Evolutionary conservation across 2,888 invertebrate species (phyloP).

Genomic region (Nemurella pictetii): DNA sequence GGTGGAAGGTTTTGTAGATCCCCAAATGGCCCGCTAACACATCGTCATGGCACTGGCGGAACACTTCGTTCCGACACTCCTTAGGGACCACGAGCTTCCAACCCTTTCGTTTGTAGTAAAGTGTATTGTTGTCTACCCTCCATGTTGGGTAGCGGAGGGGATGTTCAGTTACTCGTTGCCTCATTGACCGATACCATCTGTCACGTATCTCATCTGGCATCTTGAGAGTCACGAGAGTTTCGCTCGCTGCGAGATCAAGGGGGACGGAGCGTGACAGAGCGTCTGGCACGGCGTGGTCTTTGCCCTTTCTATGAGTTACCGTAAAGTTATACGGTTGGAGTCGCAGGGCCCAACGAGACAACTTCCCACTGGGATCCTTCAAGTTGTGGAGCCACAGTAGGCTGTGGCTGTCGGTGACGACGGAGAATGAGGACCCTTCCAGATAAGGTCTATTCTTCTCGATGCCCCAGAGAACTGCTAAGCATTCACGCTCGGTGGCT

Average conservation of each 20-base stretch:
- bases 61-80: slow-evolving; percentile 21
- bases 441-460: slow-evolving; percentile 43
- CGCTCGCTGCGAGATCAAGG: too few relatives aligned
- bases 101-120: background rate
- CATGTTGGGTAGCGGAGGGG: background rate
- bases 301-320: slow-evolving; percentile 44
- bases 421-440: slow-evolving; percentile 44
- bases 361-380: slow-evolving; percentile 42
- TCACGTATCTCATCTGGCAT: background rate
- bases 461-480: slow-evolving; percentile 43
- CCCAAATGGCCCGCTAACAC: slow-evolving; percentile 45
- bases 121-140: background rate
- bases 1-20: slow-evolving; percentile 42
- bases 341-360: slow-evolving; percentile 44
- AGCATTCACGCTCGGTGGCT: slow-evolving; percentile 44
- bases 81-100: slow-evolving; percentile 43
- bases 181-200: slow-evolving; percentile 2
- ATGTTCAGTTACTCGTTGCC: background rate
- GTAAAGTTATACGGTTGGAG: slow-evolving; percentile 41
- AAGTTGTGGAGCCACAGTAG: slow-evolving; percentile 43
- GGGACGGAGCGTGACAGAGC: slow-evolving; percentile 41
- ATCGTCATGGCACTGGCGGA: slow-evolving; percentile 44
- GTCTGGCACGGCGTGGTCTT: slow-evolving; percentile 45
- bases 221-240: background rate
- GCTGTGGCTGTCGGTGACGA: slow-evolving; percentile 45